A percentile compares a stretch with the other conserved stretches of the same genome.
These are phyloP conservation scores for Drosophila meridiana DNA, from an alignment of 2,888 invertebrate genomes.

Conservation along the genomic window DNA sequence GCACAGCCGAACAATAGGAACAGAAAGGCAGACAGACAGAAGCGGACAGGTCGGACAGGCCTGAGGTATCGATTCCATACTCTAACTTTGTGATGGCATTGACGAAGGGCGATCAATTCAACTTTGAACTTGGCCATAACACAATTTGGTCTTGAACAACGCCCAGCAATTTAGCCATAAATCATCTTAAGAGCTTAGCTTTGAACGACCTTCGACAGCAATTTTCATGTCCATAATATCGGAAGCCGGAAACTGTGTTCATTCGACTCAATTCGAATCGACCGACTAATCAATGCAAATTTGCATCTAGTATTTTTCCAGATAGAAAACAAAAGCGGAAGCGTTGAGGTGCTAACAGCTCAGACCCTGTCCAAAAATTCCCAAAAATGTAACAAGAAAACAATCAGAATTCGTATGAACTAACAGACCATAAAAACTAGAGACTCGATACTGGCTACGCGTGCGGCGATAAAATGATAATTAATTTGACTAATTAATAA, in stretches of 20 bases:
- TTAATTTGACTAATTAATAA: conserved; percentile 44
- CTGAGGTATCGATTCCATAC: conserved; percentile 17
- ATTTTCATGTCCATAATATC: conserved; percentile 61
- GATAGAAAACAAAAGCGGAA: conserved; percentile 42
- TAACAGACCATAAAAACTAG: background rate
- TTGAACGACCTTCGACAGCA: conserved; percentile 46
- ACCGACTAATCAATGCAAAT: conserved; percentile 55
- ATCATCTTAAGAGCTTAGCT: conserved; percentile 50
- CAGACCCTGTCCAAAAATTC: conserved; percentile 44
- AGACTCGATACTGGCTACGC: conserved; percentile 19
- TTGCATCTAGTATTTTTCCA: conserved; percentile 51
- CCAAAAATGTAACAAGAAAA: conserved; percentile 26
- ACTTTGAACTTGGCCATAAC: conserved; percentile 52
- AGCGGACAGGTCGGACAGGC: background rate
- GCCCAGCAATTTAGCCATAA: conserved; percentile 51
- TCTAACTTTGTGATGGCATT: conserved; percentile 4
- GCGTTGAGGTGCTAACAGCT: conserved; percentile 42
- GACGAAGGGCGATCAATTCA: conserved; percentile 43
- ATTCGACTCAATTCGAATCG: background rate
- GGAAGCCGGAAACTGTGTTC: conserved; percentile 61
- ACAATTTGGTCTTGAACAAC: conserved; percentile 30
- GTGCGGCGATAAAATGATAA: conserved; percentile 27
- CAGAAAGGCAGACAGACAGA: background rate
- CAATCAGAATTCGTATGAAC: conserved; percentile 14
- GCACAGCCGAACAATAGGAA: background rate